These are phyloP conservation scores for Cryptocephalus moraei DNA, from an alignment of 2,888 invertebrate genomes.

Conservation along the genomic window DNA sequence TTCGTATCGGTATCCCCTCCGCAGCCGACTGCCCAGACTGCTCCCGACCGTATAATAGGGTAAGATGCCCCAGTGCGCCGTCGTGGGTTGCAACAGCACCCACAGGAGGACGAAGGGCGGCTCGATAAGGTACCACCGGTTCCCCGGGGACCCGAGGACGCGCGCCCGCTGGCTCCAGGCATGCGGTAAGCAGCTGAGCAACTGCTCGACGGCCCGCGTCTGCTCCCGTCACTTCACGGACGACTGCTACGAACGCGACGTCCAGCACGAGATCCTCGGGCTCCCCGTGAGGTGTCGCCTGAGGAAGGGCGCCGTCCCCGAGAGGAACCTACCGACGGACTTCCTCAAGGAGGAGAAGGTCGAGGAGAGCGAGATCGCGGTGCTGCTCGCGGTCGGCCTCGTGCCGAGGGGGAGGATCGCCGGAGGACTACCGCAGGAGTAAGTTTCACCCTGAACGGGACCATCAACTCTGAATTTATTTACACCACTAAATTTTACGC, in stretches of 20 bases:
- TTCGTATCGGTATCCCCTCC: too few species aligned
- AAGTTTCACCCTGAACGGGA: conserved; percentile 19
- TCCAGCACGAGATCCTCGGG: conserved; percentile 45
- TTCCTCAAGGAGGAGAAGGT: conserved; percentile 25
- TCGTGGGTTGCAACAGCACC: conserved; percentile 46
- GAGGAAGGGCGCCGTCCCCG: conserved; percentile 43
- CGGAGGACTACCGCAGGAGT: conserved; percentile 37
- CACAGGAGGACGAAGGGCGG: conserved; percentile 46
- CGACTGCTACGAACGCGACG: conserved; percentile 45
- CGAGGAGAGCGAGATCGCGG: conserved; percentile 36
- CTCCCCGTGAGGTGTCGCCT: conserved; percentile 43
- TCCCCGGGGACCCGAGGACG: conserved; percentile 44
- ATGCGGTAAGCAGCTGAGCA: conserved; percentile 43
- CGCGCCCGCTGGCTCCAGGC: conserved; percentile 44
- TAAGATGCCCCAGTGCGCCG: conserved; percentile 48
- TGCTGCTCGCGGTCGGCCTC: conserved; percentile 45
- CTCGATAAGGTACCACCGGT: conserved; percentile 47
- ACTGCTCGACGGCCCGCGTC: conserved; percentile 46
- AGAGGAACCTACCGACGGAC: conserved; percentile 25
- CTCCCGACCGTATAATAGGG: too few species aligned
- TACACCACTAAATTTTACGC: too few species aligned
- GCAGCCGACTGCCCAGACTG: too few species aligned
- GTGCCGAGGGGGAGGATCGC: conserved; percentile 32
- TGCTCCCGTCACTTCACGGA: conserved; percentile 45
- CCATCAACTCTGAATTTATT: too few species aligned